phyloP scores from a whole-genome alignment of 2,888 invertebrate genomes.

The Nomada fucata region DNA sequence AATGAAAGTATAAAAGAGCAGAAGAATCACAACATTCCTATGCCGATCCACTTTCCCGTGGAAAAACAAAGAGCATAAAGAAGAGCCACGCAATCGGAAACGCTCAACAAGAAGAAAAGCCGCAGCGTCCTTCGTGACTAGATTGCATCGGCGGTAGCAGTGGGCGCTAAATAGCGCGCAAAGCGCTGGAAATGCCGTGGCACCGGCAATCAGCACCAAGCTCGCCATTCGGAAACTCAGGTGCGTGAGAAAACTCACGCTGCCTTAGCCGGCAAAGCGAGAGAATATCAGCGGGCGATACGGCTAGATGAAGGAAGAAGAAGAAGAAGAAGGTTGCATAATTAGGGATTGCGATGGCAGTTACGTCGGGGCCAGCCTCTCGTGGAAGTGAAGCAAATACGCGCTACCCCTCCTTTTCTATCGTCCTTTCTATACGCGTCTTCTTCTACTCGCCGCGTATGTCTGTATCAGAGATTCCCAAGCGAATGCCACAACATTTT shows the following conservation, averaged over 20 bases:
- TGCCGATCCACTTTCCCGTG: constrained; percentile 15
- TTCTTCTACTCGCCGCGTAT: constrained; percentile 29
- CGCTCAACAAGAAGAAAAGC: constrained; percentile 19
- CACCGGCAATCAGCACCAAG: constrained; percentile 38
- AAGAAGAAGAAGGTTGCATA: constrained; percentile 78
- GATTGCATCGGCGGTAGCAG: constrained; percentile 14
- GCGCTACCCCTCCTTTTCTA: constrained; percentile 33
- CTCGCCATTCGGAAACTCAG: constrained; percentile 68
- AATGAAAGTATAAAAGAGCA: not conserved
- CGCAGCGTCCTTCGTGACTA: constrained; percentile 24
- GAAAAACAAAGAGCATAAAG: constrained; percentile 14
- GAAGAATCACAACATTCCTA: not conserved
- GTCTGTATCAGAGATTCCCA: constrained; percentile 49
- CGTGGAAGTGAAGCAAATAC: constrained; percentile 64
- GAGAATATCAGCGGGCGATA: constrained; percentile 52
- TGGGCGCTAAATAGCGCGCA: constrained; percentile 54
- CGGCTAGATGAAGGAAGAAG: constrained; percentile 52
- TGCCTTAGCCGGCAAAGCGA: constrained; percentile 44
- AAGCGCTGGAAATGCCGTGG: constrained; percentile 60
- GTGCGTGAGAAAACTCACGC: constrained; percentile 80
- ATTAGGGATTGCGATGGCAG: constrained; percentile 79
- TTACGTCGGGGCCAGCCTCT: constrained; percentile 65
- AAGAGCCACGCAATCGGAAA: constrained; percentile 39
- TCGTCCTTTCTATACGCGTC: constrained; percentile 52
- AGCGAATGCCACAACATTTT: constrained; percentile 50